phyloP scores from a whole-genome alignment of 2,797 vertebrate genomes.

The Pseudomugil tenellus region DNA sequence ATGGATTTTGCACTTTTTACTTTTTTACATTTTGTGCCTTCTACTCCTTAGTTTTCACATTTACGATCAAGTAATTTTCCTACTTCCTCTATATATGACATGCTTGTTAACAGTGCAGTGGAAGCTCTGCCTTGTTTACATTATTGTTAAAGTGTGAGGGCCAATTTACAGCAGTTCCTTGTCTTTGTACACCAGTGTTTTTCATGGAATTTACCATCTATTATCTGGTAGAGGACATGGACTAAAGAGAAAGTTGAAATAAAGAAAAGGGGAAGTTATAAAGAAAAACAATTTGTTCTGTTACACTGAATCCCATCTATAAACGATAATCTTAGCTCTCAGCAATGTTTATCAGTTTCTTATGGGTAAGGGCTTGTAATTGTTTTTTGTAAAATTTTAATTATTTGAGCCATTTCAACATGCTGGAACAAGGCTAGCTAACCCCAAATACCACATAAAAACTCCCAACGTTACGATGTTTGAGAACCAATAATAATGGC shows the following conservation, averaged over 20 bases:
- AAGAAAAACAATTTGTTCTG: constrained; percentile 2
- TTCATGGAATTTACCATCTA: constrained; percentile 17
- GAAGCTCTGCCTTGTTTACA: too few species aligned
- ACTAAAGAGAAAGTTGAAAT: constrained; percentile 25
- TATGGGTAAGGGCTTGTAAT: too few species aligned
- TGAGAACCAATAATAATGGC: too few species aligned
- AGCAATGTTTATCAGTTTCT: too few species aligned
- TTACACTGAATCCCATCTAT: background rate
- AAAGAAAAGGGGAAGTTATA: constrained; percentile 7
- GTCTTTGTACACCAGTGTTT: constrained; percentile 10
- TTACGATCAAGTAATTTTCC: background rate
- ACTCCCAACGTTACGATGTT: background rate
- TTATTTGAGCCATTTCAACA: too few species aligned
- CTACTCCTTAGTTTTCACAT: too few species aligned
- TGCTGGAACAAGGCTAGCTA: too few species aligned
- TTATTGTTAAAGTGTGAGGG: background rate
- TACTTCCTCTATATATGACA: constrained; percentile 7
- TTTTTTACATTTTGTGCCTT: too few species aligned
- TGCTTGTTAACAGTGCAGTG: too few species aligned
- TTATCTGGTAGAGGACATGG: background rate
- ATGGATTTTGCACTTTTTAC: background rate
- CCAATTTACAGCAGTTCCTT: background rate
- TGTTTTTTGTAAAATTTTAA: too few species aligned
- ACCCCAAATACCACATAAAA: background rate
- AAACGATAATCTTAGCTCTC: too few species aligned